Evolutionary conservation across 1,140 invertebrate genomes (phyloP).

Genomic region (Orchesella cincta): DNA sequence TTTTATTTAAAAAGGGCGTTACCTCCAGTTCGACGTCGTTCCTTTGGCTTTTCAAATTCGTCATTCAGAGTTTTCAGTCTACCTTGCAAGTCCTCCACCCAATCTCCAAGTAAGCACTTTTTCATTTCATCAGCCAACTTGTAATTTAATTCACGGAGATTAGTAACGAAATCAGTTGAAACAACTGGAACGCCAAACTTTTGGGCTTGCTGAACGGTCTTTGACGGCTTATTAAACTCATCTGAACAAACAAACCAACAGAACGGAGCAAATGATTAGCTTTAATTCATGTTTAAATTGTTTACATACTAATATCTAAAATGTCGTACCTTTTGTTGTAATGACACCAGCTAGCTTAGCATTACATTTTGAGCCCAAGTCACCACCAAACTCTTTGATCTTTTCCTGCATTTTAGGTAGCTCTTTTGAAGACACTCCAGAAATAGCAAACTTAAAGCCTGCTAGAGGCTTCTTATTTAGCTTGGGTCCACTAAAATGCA

Average conservation of each 20-base stretch:
- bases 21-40: not conserved
- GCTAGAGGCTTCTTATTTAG: conserved; percentile 68
- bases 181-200: conserved; percentile 75
- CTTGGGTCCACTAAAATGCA: conserved; percentile 61
- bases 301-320: not conserved
- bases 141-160: conserved; percentile 57
- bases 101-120: conserved; percentile 73
- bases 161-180: conserved; percentile 73
- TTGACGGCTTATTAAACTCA: conserved; percentile 70
- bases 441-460: conserved; percentile 76
- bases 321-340: conserved; percentile 63
- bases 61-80: conserved; percentile 28
- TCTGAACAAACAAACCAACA: conserved; percentile 52
- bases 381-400: conserved; percentile 75
- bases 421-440: conserved; percentile 61
- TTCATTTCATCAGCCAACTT: conserved; percentile 67
- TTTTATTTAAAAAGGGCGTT: not conserved
- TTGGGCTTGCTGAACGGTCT: conserved; percentile 69
- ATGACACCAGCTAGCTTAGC: conserved; percentile 74
- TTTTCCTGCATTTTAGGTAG: conserved; percentile 67
- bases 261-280: not conserved
- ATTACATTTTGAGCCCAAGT: conserved; percentile 67
- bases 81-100: conserved; percentile 74
- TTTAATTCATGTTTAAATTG: too few species aligned
- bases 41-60: conserved; percentile 28